These are phyloP conservation scores for Myiozetetes cayanensis DNA, from an alignment of 2,113 vertebrate species.

Conservation along the genomic window DNA sequence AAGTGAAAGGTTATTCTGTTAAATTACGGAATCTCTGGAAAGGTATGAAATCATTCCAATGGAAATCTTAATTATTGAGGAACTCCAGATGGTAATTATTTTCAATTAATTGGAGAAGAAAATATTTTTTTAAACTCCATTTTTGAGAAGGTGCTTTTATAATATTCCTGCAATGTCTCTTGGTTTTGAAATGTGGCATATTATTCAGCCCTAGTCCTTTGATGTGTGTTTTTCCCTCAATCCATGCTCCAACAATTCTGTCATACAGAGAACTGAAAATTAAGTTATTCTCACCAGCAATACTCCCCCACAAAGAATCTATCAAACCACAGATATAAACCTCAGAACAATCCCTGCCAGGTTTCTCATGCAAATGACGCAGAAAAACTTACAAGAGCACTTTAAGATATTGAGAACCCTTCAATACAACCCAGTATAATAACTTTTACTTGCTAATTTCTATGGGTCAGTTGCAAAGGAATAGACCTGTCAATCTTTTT, in stretches of 20 bases:
- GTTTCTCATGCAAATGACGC: slow-evolving; percentile 95
- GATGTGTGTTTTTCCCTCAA: slow-evolving; percentile 79
- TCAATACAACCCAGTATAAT: slow-evolving; percentile 91
- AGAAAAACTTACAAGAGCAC: slow-evolving; percentile 95
- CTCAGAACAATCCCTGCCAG: slow-evolving; percentile 90
- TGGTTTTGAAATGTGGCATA: slow-evolving; percentile 73
- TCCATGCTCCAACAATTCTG: slow-evolving; percentile 85
- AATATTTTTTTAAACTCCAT: background rate
- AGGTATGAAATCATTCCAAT: background rate
- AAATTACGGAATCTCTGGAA: slow-evolving; percentile 7
- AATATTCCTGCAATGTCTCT: slow-evolving; percentile 61
- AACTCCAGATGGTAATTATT: slow-evolving; percentile 22
- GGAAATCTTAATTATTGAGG: slow-evolving; percentile 30
- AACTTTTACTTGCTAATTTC: slow-evolving; percentile 96
- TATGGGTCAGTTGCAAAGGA: slow-evolving; percentile 96
- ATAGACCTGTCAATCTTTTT: slow-evolving; percentile 97
- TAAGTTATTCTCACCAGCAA: slow-evolving; percentile 93
- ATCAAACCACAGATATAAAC: slow-evolving; percentile 94
- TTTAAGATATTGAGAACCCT: slow-evolving; percentile 92
- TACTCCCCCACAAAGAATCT: slow-evolving; percentile 88
- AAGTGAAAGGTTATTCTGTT: slow-evolving; percentile 19
- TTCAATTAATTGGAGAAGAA: slow-evolving; percentile 40
- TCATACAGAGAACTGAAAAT: slow-evolving; percentile 91
- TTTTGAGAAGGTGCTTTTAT: slow-evolving; percentile 47
- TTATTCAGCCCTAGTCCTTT: slow-evolving; percentile 77